phyloP scores from a whole-genome alignment of 1,140 invertebrate genomes.

The Diorhabda sublineata region DNA sequence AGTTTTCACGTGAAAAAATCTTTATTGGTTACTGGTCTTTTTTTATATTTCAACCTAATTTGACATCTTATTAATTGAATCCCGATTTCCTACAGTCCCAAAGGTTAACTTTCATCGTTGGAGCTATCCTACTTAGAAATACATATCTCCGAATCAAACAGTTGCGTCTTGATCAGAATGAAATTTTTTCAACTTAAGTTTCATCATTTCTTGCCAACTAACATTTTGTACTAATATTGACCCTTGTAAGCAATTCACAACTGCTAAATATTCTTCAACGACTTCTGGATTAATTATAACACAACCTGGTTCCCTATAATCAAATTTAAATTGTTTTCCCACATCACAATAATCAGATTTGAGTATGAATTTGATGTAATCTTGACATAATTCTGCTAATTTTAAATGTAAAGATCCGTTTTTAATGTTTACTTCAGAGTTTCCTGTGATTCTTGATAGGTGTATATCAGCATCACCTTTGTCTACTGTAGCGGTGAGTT shows the following conservation, averaged over 20 bases:
- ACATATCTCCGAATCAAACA: neutral
- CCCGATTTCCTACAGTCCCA: too few relatives aligned
- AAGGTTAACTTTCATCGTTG: too few relatives aligned
- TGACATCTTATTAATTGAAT: neutral
- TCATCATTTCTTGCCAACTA: constrained; percentile 32
- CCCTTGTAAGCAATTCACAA: constrained; percentile 25
- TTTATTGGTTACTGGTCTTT: too few relatives aligned
- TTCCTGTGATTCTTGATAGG: constrained; percentile 26
- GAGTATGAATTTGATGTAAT: constrained; percentile 28
- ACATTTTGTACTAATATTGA: constrained; percentile 24
- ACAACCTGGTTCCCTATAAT: constrained; percentile 15
- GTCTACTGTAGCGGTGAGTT: constrained; percentile 22
- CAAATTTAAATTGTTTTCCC: constrained; percentile 14
- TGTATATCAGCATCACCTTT: constrained; percentile 33
- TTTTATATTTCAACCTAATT: neutral
- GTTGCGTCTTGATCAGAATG: neutral
- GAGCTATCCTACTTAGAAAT: too few relatives aligned
- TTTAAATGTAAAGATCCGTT: constrained; percentile 26
- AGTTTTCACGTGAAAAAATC: too few relatives aligned
- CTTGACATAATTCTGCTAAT: constrained; percentile 31
- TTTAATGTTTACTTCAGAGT: constrained; percentile 28
- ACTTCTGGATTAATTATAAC: neutral
- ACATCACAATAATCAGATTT: constrained; percentile 18
- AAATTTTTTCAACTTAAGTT: constrained; percentile 28
- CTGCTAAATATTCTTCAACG: constrained; percentile 12